Conservation (phyloP, 1,140 invertebrate genomes). For the Battus philenor region DNA sequence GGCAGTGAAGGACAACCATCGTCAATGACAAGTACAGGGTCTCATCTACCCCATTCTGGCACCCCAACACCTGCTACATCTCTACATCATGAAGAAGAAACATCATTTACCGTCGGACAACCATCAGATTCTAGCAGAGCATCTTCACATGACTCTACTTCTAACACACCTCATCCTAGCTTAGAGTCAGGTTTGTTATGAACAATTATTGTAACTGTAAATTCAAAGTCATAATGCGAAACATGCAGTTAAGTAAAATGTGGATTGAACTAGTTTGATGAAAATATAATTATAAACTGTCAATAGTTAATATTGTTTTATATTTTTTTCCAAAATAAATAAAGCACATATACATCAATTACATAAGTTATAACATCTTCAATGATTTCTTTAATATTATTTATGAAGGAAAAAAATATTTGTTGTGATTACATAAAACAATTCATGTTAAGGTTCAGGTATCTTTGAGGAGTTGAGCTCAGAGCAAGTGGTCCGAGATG, state of each 20-base stretch:
- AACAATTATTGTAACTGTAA: background rate
- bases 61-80: conserved; percentile 54
- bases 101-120: conserved; percentile 70
- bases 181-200: conserved; percentile 60
- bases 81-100: conserved; percentile 68
- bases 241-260: too few species aligned
- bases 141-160: conserved; percentile 59
- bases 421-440: too few species aligned
- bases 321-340: too few species aligned
- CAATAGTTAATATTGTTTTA: too few species aligned
- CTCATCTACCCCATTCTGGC: conserved; percentile 48
- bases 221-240: too few species aligned
- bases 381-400: too few species aligned
- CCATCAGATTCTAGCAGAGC: conserved; percentile 63
- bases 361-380: too few species aligned
- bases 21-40: conserved; percentile 65
- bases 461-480: conserved; percentile 58
- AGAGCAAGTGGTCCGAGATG: conserved; percentile 85
- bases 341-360: too few species aligned
- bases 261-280: too few species aligned
- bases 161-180: conserved; percentile 67
- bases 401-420: too few species aligned
- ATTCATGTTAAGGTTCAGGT: conserved; percentile 45
- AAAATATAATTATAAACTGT: too few species aligned
- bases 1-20: conserved; percentile 71